Conservation (phyloP, 2,113 vertebrate species). For the Megaceryle torquata region DNA sequence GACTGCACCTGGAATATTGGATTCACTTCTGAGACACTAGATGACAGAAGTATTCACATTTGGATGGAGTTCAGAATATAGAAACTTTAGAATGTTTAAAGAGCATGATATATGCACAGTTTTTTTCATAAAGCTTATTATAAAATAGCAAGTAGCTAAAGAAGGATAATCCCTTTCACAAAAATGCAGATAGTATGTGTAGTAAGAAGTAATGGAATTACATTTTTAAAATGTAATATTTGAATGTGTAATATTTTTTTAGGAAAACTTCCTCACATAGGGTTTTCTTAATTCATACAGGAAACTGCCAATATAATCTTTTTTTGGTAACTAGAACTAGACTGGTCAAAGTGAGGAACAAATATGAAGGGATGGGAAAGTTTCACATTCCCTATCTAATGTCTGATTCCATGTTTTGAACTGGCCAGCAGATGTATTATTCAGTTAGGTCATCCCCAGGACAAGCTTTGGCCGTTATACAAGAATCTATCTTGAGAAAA, state of each 20-base stretch:
- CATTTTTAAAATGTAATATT: not conserved
- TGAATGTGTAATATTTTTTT: not conserved
- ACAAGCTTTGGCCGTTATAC: slow-evolving; percentile 25
- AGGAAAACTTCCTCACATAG: not conserved
- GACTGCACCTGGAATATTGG: slow-evolving; percentile 53
- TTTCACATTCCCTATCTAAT: not conserved
- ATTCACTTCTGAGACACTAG: not conserved
- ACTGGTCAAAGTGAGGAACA: not conserved
- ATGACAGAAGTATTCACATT: not conserved
- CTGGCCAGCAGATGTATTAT: not conserved
- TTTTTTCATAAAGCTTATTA: slow-evolving; percentile 10
- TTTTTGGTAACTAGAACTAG: not conserved
- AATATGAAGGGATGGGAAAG: not conserved
- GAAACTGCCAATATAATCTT: not conserved
- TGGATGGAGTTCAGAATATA: slow-evolving; percentile 38
- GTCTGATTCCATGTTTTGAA: not conserved
- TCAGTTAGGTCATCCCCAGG: slow-evolving; percentile 47
- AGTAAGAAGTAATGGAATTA: slow-evolving; percentile 17
- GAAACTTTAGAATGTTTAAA: not conserved
- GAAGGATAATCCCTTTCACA: slow-evolving; percentile 10
- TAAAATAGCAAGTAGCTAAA: slow-evolving; percentile 21
- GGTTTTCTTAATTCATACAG: not conserved
- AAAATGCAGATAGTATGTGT: not conserved
- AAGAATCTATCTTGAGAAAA: slow-evolving; percentile 6
- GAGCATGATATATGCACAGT: not conserved